Base-by-base conservation (phyloP, 2,888 invertebrate species). In the Ptychoptera contaminata region DNA sequence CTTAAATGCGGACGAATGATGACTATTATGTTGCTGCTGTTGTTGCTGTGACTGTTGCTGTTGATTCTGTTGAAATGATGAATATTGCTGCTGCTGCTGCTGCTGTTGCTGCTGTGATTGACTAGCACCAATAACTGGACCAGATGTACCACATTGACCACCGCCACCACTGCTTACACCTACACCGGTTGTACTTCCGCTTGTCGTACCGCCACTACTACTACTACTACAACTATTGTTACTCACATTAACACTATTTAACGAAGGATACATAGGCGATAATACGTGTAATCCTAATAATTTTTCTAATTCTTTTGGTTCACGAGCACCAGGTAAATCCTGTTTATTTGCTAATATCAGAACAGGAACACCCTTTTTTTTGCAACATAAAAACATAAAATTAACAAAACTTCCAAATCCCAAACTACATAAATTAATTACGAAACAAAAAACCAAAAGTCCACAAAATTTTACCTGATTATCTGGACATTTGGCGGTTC, bases 321-420 rank as follows among this genome's bases (percentile, higher is more conserved):
- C 86, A 54, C 83, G 77, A 14, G 92, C 88, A 23, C 82, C 84
- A 1, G 93, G 94, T 52, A 96, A 70, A 67, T 93, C 93, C 67
- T 96, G 96, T 67, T 96, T 96, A 65, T 96, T 96, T 35, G 94
- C 94, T 53, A 96, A 71, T 53, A 96, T 87, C 47, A 96, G 71
- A 54, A 96, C 83, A 10, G 96, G 96, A 40, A 93, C 90, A 37
- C 87, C 84, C 48, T 65, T n/a, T n/a, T n/a, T n/a, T n/a, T n/a
- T n/a, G n/a, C n/a, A n/a, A n/a, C n/a, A n/a, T n/a, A n/a, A n/a
- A n/a, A n/a, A n/a, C n/a, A n/a, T n/a, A n/a, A n/a, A n/a, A n/a
- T n/a, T n/a, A n/a, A n/a, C n/a, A n/a, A n/a, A n/a, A n/a, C n/a
- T n/a, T n/a, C n/a, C n/a, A n/a, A n/a, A n/a, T n/a, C n/a, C n/a